Evolutionary conservation across 2,113 vertebrate genomes (phyloP), one percentile per base, ranked within the genome.

Genomic region (Pseudorectes ferrugineus): DNA sequence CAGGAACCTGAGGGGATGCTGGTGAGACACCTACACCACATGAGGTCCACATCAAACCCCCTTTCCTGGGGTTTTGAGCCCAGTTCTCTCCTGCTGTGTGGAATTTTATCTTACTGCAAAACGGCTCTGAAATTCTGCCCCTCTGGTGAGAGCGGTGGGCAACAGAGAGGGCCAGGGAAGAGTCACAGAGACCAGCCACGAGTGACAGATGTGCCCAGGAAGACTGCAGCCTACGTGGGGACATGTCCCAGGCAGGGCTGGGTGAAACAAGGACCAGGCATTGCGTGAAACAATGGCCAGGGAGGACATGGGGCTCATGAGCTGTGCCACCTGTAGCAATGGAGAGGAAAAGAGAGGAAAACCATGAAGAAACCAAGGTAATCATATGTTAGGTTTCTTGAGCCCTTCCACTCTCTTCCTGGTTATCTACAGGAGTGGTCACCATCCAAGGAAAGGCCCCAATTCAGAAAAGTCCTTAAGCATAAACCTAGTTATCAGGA

Each of bases 131-230:
- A 77, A 84, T 54, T 70, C 31, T 43, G 40, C 15, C 22, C 12
- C 10, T 35, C 55, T 70, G 11, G 46, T 61, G 31, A 40, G 48
- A 83, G 22, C 0, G 0, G 19, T 28, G 42, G 31, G 48, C 48
- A 54, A 28, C 25, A 55, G 78, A 68, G 22, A 20, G 11, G 21
- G 62, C 45, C 46, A 35, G 40, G 14, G 48, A 55, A 48, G 78
- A 23, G 35, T 42, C 42, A 40, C 0, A 0, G 62, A 83, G 26
- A 51, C 7, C 7, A 48, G 25, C 10, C 42, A 28, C 0, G 0
- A 67, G 35, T 35, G 36, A 54, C 58, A 61, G 24, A 58, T 0
- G 0, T 45, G n/a, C 15, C 55, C 2, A 7, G 33, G 48, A 62
- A 68, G 16, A 14, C 63, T 54, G 22, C 23, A 26, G 49, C 14